Evolutionary conservation across 2,797 vertebrate genomes (phyloP).

Genomic region (Echeneis naucrates): DNA sequence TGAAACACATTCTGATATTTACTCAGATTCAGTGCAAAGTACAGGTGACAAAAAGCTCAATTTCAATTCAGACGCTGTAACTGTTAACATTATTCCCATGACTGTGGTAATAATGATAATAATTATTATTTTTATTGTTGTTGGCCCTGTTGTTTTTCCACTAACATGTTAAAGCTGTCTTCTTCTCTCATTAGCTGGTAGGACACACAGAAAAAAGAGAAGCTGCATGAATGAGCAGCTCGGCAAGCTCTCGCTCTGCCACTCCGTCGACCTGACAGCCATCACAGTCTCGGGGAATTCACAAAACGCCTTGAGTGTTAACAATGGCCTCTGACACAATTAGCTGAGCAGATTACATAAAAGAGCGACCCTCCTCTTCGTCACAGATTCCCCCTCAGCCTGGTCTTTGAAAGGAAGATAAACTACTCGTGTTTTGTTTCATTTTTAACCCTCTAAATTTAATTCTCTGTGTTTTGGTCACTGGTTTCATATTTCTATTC

Average conservation of each 20-base stretch:
- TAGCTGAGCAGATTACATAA: slow-evolving; percentile 58
- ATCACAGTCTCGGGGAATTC: slow-evolving; percentile 69
- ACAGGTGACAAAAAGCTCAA: no score
- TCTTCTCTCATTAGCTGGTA: slow-evolving; percentile 51
- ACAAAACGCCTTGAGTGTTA: slow-evolving; percentile 63
- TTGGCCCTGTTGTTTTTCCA: no score
- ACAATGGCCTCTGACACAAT: slow-evolving; percentile 65
- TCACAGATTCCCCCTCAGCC: slow-evolving; percentile 2
- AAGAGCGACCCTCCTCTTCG: slow-evolving; percentile 29
- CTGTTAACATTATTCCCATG: no score
- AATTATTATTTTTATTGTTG: not conserved
- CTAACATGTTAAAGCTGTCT: not conserved
- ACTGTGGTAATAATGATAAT: no score
- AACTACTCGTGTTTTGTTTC: not conserved
- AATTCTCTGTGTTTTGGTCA: not conserved
- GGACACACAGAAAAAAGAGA: slow-evolving; percentile 17
- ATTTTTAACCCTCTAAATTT: not conserved
- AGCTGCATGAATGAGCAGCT: slow-evolving; percentile 62
- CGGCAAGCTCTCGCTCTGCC: slow-evolving; percentile 54
- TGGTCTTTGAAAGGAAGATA: not conserved
- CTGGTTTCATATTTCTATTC: slow-evolving; percentile 20
- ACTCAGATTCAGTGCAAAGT: no score
- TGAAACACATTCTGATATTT: no score
- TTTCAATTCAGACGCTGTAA: no score
- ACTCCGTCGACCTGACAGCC: slow-evolving; percentile 72